phyloP scores from a whole-genome alignment of 2,888 invertebrate species.

The Lepas anatifera region DNA sequence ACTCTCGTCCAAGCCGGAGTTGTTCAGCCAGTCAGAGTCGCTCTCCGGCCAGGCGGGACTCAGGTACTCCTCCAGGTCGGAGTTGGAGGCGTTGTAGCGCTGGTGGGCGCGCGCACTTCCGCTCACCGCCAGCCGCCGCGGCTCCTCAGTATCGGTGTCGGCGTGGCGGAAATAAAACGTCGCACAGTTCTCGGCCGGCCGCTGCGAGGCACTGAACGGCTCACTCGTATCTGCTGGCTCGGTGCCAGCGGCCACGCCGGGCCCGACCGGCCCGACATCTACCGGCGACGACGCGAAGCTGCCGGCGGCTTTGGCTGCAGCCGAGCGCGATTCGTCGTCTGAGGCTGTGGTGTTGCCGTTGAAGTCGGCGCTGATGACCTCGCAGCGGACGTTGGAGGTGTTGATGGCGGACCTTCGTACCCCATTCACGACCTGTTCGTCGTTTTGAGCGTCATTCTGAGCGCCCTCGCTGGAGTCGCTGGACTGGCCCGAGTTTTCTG shows the following conservation, averaged over 20 bases:
- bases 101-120: not conserved
- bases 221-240: slow-evolving; percentile 14
- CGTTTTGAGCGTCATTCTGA: not conserved
- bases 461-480: not conserved
- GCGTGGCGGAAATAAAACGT: slow-evolving; percentile 75
- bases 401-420: slow-evolving; percentile 5
- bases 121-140: too few relatives aligned
- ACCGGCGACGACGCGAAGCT: not conserved
- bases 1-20: slow-evolving; percentile 21
- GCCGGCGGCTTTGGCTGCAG: slow-evolving; percentile 12
- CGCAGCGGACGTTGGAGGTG: slow-evolving; percentile 3
- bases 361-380: slow-evolving; percentile 7
- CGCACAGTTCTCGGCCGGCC: slow-evolving; percentile 49
- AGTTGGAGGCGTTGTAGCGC: slow-evolving; percentile 9
- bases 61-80: slow-evolving; percentile 17
- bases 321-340: slow-evolving; percentile 14
- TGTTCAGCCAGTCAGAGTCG: slow-evolving; percentile 13
- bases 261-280: not conserved
- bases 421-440: not conserved
- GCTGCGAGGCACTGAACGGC: slow-evolving; percentile 35
- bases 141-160: slow-evolving; percentile 72
- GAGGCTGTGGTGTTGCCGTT: not conserved
- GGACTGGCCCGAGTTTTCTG: not conserved
- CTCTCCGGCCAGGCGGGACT: slow-evolving; percentile 16
- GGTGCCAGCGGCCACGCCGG: not conserved